Evolutionary conservation across 2,888 invertebrate species (phyloP), one percentile per base, ranked within the genome.

Genomic region (Rotaria magnacalcarata): DNA sequence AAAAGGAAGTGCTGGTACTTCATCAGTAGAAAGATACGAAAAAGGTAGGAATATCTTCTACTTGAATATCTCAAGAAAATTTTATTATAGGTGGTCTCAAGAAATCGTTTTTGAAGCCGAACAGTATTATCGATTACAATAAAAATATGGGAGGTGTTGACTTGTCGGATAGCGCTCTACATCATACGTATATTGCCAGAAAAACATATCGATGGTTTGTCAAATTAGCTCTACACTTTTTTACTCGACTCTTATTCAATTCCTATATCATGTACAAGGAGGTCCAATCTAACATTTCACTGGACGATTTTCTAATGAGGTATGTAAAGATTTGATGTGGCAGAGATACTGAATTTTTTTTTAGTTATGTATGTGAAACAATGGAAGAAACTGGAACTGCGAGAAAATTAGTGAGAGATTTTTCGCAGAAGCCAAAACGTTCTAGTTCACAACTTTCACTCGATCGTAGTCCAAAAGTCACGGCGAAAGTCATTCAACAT

Each of bases 191-290:
- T 21, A n/a, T 58, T 10, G 7, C 4, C n/a, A 58, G 58, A n/a
- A 58, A 58, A 58, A 58, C 58, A 0, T 58, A 58, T 58, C 7
- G 58, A 21, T 58, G 58, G n/a, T 58, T 58, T 58, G 2, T 58
- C n/a, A 58, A 58, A n/a, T 2, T 58, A 58, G 58, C 7, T n/a
- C 7, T 58, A 7, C 21, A 58, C n/a, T 58, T 58, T 21, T 2
- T 58, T 58, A 58, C 58, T 58, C 58, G 58, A n/a, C 58, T 58
- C 10, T n/a, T 58, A n/a, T 58, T n/a, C 58, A 58, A 58, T n/a
- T n/a, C 58, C 4, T 58, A 58, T n/a, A 21, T 58, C 4, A 58
- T 58, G n/a, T 58, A 58, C n/a, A 58, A 58, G n/a, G n/a, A 58
- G 2, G 4, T n/a, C 2, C 5, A 19, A n/a, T 8, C n/a, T 1